A percentile compares a stretch with the other conserved stretches of the same genome.
Conservation (phyloP, 2,113 vertebrate genomes). For the Anser brachyrhynchus region DNA sequence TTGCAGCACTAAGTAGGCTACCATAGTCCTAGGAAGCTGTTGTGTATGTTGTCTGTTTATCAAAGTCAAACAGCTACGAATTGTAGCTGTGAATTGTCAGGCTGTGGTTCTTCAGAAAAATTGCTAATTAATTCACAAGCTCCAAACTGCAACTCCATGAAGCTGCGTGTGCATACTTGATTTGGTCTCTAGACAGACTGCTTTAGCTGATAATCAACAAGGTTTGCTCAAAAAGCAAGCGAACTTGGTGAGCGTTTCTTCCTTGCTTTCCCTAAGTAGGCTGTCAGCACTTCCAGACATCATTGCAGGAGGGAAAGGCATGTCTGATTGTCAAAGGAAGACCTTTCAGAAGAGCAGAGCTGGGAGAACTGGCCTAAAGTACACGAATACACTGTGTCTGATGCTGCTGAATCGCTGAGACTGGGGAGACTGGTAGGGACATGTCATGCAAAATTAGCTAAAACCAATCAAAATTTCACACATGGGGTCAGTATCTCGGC, state of each 20-base stretch:
- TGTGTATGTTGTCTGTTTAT: neutral
- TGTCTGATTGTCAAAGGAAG: conserved; percentile 31
- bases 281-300: neutral
- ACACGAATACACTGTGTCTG: neutral
- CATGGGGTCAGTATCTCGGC: neutral
- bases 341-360: neutral
- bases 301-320: neutral
- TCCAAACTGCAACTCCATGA: neutral
- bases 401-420: neutral
- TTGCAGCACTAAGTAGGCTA: neutral
- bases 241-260: neutral
- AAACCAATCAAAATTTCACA: conserved; percentile 33
- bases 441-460: conserved; percentile 9
- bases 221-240: conserved; percentile 1
- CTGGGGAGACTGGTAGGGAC: neutral
- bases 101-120: conserved; percentile 8
- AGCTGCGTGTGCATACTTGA: neutral
- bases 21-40: neutral
- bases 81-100: neutral
- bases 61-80: neutral
- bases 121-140: conserved; percentile 48
- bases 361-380: neutral
- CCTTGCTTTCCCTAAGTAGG: neutral
- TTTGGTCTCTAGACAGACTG: neutral
- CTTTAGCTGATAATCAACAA: neutral